Percentiles rank a stretch among this genome's conserved stretches.
phyloP scores from a whole-genome alignment of 2,797 vertebrate genomes.

The Rhinichthys osculus region DNA sequence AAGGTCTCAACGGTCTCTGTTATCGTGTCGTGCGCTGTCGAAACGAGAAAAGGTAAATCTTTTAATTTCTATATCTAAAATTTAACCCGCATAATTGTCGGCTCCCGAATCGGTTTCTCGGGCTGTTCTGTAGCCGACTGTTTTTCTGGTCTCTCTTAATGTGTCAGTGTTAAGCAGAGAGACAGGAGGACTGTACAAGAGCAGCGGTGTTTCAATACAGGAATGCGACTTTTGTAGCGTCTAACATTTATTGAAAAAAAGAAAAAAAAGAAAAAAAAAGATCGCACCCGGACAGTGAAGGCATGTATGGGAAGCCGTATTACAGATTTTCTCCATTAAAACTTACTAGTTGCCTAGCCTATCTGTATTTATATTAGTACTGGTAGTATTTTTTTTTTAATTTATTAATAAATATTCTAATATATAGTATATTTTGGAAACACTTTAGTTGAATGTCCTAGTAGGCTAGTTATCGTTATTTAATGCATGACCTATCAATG shows the following conservation, averaged over 20 bases:
- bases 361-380: background rate
- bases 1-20: background rate
- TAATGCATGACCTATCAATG: background rate
- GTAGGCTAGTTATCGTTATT: background rate
- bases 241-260: background rate
- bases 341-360: too few species aligned
- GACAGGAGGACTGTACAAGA: background rate
- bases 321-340: background rate
- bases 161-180: slow-evolving; percentile 29
- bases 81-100: background rate
- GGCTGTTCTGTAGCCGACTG: background rate
- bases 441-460: background rate
- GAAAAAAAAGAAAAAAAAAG: background rate
- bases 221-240: slow-evolving; percentile 47
- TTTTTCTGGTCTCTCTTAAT: background rate
- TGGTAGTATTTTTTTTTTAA: background rate
- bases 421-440: background rate
- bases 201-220: background rate
- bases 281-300: background rate
- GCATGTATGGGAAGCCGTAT: background rate
- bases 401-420: background rate
- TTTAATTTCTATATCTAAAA: background rate
- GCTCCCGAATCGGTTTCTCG: background rate
- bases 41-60: slow-evolving; percentile 23
- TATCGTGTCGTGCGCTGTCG: slow-evolving; percentile 22